A percentile compares a stretch with the other conserved stretches of the same genome.
Evolutionary conservation across 2,113 vertebrate species (phyloP).

Genomic region (Natator depressus): DNA sequence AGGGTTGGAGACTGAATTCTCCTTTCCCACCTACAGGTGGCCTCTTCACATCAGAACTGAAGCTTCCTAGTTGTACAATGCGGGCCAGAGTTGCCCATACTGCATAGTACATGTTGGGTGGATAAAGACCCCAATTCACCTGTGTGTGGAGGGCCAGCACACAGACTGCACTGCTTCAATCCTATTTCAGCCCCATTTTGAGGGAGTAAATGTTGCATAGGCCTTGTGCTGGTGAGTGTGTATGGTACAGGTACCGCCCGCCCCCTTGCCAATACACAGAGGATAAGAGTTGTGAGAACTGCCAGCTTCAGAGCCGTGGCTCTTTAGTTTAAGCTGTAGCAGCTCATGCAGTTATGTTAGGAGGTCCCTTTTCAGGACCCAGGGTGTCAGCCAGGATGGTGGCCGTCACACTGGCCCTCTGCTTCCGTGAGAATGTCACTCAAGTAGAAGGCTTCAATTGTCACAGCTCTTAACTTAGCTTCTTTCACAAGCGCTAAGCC

Average conservation of each 20-base stretch:
- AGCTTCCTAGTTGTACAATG: too few relatives aligned
- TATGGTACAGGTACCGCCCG: too few relatives aligned
- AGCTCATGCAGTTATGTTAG: too few relatives aligned
- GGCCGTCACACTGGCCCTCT: background rate
- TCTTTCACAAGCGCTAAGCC: background rate
- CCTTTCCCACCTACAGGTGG: background rate
- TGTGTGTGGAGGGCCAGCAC: too few relatives aligned
- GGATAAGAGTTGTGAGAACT: too few relatives aligned
- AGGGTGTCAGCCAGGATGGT: too few relatives aligned
- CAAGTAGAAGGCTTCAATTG: background rate
- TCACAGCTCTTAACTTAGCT: too few relatives aligned
- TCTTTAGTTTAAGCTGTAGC: too few relatives aligned
- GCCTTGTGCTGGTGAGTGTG: background rate
- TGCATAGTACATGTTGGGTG: background rate
- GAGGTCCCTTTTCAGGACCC: too few relatives aligned
- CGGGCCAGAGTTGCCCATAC: too few relatives aligned
- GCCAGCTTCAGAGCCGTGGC: too few relatives aligned
- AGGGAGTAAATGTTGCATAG: background rate
- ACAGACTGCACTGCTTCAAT: background rate
- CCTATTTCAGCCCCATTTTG: background rate
- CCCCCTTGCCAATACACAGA: too few relatives aligned
- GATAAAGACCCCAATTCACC: constrained; percentile 1
- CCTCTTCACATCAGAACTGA: background rate
- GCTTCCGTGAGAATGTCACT: background rate
- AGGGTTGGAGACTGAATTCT: background rate